A percentile compares a stretch with the other conserved stretches of the same genome.
Conservation (phyloP, 2,888 invertebrate species). For the Oeneis ivallda region DNA sequence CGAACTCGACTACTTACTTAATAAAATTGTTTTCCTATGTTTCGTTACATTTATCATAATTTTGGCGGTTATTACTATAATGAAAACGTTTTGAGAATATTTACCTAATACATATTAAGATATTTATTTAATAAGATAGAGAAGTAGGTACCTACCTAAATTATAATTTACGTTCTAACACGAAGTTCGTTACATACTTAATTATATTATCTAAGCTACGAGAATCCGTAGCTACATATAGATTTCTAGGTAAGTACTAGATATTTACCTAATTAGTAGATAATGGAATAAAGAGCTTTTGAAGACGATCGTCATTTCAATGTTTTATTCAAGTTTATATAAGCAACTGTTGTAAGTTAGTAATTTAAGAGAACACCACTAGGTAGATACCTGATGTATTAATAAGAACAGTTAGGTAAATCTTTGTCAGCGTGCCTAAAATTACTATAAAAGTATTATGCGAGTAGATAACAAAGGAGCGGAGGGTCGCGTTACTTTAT, state of each 20-base stretch:
- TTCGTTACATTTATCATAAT: too few species aligned
- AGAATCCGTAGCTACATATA: background rate
- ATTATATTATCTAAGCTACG: background rate
- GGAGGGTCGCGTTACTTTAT: conserved; percentile 74
- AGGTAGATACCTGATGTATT: background rate
- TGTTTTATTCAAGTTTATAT: background rate
- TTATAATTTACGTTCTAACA: too few species aligned
- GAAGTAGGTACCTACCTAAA: too few species aligned
- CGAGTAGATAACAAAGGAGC: conserved; percentile 58
- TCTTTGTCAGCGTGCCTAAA: conserved; percentile 12
- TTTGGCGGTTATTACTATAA: too few species aligned
- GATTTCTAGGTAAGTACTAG: background rate
- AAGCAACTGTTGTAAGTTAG: background rate
- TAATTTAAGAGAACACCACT: background rate
- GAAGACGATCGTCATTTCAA: background rate
- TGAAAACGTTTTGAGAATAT: too few species aligned
- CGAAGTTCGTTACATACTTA: too few species aligned
- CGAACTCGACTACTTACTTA: too few species aligned
- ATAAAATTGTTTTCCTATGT: too few species aligned
- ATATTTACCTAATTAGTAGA: background rate
- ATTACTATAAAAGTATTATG: conserved; percentile 20
- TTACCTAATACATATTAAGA: too few species aligned
- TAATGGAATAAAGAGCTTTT: too few species aligned
- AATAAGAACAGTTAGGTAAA: conserved; percentile 2
- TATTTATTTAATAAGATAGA: too few species aligned